phyloP scores from a whole-genome alignment of 2,888 invertebrate species.

The Perithous albicinctus region DNA sequence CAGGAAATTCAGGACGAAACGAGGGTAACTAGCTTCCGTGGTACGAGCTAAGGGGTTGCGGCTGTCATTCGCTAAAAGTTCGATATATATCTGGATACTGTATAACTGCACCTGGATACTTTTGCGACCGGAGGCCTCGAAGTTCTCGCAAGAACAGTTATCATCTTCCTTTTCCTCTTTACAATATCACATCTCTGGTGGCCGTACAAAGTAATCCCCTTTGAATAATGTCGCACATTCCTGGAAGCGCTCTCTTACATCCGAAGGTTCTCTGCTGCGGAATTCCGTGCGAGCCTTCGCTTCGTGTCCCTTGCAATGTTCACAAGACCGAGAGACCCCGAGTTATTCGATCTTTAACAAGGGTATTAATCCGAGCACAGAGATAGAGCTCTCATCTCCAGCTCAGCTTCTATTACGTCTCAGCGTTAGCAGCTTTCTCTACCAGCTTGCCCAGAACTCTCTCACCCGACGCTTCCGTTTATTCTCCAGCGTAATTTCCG shows the following conservation, averaged over 20 bases:
- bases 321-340: slow-evolving; percentile 55
- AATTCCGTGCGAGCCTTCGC: slow-evolving; percentile 44
- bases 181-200: slow-evolving; percentile 36
- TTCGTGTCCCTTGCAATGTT: slow-evolving; percentile 46
- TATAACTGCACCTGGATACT: slow-evolving; percentile 23
- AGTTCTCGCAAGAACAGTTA: slow-evolving; percentile 11
- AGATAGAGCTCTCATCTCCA: slow-evolving; percentile 39
- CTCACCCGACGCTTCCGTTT: slow-evolving; percentile 34
- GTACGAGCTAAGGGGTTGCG: slow-evolving; percentile 25
- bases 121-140: slow-evolving; percentile 42
- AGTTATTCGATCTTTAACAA: slow-evolving; percentile 67
- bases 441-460: not conserved
- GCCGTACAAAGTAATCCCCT: slow-evolving; percentile 48
- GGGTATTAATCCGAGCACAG: slow-evolving; percentile 61
- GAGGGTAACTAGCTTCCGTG: slow-evolving; percentile 18
- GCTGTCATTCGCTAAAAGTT: not conserved
- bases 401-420: slow-evolving; percentile 5
- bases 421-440: slow-evolving; percentile 5
- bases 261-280: not conserved
- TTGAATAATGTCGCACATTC: slow-evolving; percentile 63
- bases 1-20: slow-evolving; percentile 26
- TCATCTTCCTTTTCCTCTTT: slow-evolving; percentile 51
- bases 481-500: slow-evolving; percentile 53
- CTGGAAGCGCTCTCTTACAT: slow-evolving; percentile 47
- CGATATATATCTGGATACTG: not conserved